A percentile compares a stretch with the other conserved stretches of the same genome.
phyloP scores from a whole-genome alignment of 2,113 vertebrate genomes.

The Calidris pygmaea region DNA sequence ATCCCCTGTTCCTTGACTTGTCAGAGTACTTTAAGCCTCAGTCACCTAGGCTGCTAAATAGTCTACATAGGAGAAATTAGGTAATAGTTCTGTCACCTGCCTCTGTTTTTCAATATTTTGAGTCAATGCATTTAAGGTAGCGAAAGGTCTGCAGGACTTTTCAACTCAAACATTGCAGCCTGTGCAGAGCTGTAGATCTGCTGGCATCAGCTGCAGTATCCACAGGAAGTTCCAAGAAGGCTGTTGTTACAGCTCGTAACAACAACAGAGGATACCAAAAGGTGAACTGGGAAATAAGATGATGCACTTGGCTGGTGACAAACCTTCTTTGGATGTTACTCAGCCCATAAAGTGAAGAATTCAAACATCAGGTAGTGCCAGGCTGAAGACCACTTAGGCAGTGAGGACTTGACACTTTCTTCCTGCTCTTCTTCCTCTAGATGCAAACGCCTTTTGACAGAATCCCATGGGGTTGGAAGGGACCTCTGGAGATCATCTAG shows the following conservation, averaged over 20 bases:
- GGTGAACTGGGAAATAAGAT: not conserved
- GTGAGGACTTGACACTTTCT: not conserved
- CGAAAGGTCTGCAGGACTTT: not conserved
- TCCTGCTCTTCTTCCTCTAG: not conserved
- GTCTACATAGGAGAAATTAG: not conserved
- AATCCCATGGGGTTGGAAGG: too few relatives aligned
- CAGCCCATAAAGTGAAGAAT: not conserved
- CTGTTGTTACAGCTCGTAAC: not conserved
- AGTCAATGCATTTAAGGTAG: not conserved
- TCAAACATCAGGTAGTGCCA: not conserved
- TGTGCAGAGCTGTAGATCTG: not conserved
- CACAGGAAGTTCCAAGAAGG: not conserved
- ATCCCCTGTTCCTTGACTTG: not conserved
- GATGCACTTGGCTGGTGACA: not conserved
- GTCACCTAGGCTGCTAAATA: not conserved
- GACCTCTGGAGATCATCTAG: too few relatives aligned
- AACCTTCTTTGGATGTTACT: not conserved
- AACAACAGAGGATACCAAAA: not conserved
- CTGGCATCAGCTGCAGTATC: not conserved
- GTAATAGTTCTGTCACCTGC: not conserved
- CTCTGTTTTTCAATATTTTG: not conserved
- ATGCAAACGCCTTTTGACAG: not conserved
- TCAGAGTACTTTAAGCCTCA: not conserved
- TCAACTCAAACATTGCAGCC: not conserved
- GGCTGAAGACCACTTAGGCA: not conserved